These are phyloP conservation scores for Lithobates sylvaticus DNA, from an alignment of 2,797 vertebrate genomes.

Conservation along the genomic window DNA sequence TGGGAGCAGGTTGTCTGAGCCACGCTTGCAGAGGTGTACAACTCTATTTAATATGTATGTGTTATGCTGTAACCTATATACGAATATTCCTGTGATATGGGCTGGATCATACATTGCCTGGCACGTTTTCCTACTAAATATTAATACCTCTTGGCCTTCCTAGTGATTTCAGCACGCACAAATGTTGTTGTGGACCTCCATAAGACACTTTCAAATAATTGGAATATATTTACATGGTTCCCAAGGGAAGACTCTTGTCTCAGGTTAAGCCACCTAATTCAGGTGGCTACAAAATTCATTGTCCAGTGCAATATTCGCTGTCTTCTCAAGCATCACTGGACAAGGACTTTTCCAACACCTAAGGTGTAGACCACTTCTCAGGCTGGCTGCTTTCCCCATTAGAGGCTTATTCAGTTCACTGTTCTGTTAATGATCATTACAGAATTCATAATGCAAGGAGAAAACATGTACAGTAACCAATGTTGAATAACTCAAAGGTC, in stretches of 20 bases:
- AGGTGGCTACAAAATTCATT: not conserved
- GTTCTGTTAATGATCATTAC: too few relatives aligned
- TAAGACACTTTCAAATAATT: not conserved
- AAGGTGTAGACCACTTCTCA: not conserved
- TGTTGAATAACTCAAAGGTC: too few relatives aligned
- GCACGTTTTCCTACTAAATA: constrained; percentile 27
- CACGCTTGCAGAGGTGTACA: constrained; percentile 60
- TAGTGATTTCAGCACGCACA: constrained; percentile 24
- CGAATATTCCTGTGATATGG: constrained; percentile 9
- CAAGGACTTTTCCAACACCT: not conserved
- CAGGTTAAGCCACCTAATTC: constrained; percentile 6
- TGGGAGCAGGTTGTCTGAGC: constrained; percentile 61
- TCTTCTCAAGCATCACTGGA: not conserved
- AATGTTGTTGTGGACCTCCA: not conserved
- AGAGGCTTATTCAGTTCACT: too few relatives aligned
- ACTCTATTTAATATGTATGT: constrained; percentile 36
- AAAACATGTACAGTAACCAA: not conserved
- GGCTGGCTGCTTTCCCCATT: not conserved
- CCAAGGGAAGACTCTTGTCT: constrained; percentile 11
- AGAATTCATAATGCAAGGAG: not conserved
- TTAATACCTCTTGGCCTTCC: constrained; percentile 35
- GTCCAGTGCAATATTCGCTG: constrained; percentile 23
- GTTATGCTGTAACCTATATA: constrained; percentile 51
- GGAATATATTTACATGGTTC: not conserved
- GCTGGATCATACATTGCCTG: constrained; percentile 13